Evolutionary conservation across 2,113 vertebrate species (phyloP).

Genomic region (Nycticebus coucang): DNA sequence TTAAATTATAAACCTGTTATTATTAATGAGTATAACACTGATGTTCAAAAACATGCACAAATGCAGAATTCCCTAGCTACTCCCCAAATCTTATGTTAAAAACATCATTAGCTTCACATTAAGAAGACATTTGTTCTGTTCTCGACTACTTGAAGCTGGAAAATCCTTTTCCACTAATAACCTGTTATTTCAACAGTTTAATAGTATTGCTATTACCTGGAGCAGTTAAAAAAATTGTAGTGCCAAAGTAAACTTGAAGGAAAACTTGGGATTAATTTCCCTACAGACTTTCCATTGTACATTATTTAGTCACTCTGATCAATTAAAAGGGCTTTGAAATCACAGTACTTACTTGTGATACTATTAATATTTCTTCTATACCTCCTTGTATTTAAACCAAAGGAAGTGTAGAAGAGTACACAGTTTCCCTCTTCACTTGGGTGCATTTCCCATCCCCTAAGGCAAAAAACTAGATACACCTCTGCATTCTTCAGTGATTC

Average conservation of each 20-base stretch:
- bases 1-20: not conserved
- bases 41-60: constrained; percentile 20
- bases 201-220: not conserved
- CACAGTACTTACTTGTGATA: not conserved
- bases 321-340: not conserved
- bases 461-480: constrained; percentile 68
- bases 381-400: not conserved
- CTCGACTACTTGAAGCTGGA: not conserved
- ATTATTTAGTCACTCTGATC: not conserved
- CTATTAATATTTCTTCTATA: not conserved
- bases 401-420: not conserved
- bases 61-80: not conserved
- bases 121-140: not conserved
- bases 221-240: not conserved
- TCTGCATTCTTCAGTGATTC: constrained; percentile 71
- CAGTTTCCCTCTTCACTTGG: constrained; percentile 32
- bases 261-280: not conserved
- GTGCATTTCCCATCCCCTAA: constrained; percentile 62
- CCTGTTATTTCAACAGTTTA: not conserved
- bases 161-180: constrained; percentile 12
- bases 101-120: not conserved
- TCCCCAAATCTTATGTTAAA: not conserved
- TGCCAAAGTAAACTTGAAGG: not conserved
- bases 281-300: not conserved
- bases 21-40: not conserved